Percentiles rank a stretch among this genome's conserved stretches.
phyloP scores from a whole-genome alignment of 1,140 invertebrate genomes.

The Drosophila trapezifrons region DNA sequence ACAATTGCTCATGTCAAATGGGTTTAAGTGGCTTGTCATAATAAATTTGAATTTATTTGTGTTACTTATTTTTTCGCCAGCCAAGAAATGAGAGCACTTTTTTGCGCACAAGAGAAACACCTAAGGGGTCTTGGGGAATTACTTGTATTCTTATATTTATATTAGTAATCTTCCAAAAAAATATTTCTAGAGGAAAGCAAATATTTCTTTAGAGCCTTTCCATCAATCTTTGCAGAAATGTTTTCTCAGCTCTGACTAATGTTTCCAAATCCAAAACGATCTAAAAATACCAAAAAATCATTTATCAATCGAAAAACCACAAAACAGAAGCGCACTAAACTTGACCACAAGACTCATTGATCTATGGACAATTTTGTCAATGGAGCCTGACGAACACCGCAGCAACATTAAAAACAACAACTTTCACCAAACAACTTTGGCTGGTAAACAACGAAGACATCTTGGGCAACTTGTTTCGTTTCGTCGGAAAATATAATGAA shows the following conservation, averaged over 20 bases:
- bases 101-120: conserved; percentile 13
- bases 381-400: conserved; percentile 36
- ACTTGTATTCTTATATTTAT: too few species aligned
- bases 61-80: conserved; percentile 14
- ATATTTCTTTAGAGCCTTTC: too few species aligned
- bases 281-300: conserved; percentile 3
- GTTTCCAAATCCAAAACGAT: conserved; percentile 1
- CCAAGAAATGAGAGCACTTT: conserved; percentile 33
- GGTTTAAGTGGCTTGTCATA: conserved; percentile 67
- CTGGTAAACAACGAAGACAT: conserved; percentile 21
- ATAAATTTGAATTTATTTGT: conserved; percentile 75
- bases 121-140: too few species aligned
- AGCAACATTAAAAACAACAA: conserved; percentile 40
- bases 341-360: conserved; percentile 56
- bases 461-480: conserved; percentile 54
- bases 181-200: too few species aligned
- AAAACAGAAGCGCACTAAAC: conserved; percentile 20
- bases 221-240: not conserved
- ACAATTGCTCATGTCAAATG: conserved; percentile 65
- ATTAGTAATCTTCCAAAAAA: too few species aligned
- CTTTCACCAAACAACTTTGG: conserved; percentile 46
- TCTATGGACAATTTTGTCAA: conserved; percentile 62
- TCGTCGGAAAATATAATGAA: conserved; percentile 24
- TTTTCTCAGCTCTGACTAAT: not conserved
- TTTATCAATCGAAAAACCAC: not conserved